Evolutionary conservation across 2,888 invertebrate species (phyloP), one percentile per base, ranked within the genome.

Genomic region (Diogma glabrata): DNA sequence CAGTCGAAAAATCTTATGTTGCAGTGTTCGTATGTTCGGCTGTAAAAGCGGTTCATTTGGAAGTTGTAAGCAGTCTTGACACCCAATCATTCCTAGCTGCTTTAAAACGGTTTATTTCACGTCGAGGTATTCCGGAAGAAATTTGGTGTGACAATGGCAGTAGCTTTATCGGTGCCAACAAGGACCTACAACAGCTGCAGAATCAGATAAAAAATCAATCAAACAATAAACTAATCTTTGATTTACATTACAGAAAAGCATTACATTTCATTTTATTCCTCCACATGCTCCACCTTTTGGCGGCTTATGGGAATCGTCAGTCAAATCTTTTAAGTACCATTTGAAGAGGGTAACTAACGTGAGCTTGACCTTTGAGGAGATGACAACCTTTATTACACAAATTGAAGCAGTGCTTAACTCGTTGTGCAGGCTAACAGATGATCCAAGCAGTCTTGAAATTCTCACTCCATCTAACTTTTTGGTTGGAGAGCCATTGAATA

Each of bases 11-110:
- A 22, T 20, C 22, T 2, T 46, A 46, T 22, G 22, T 46, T 8
- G 23, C 46, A 4, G n/a, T 46, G 10, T 46, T 46, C 14, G 23
- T 23, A 12, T 46, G 46, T 14, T 23, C 23, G 23, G 10, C 22
- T 12, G 23, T 23, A 46, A 46, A 46, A 12, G 46, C 46, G 12
- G 22, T 46, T 22, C 46, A 46, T 46, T 22, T 22, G 23, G 46
- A 46, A 22, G 26, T 23, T 4, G 46, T 12, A 46, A 23, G 45
- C 19, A n/a, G 12, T 4, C 14, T 46, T 9, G 12, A 9, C 14
- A 5, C 46, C n/a, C 22, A 19, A 22, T 9, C 46, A 14, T 46
- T 46, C 14, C 14, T 46, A 22, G 22, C 14, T 9, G 22, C 20
- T 12, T 36, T 36, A 14, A 36, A 36, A 16, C 36, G 36, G 16